phyloP scores from a whole-genome alignment of 2,888 invertebrate genomes.

The Metopia argyrocephala region DNA sequence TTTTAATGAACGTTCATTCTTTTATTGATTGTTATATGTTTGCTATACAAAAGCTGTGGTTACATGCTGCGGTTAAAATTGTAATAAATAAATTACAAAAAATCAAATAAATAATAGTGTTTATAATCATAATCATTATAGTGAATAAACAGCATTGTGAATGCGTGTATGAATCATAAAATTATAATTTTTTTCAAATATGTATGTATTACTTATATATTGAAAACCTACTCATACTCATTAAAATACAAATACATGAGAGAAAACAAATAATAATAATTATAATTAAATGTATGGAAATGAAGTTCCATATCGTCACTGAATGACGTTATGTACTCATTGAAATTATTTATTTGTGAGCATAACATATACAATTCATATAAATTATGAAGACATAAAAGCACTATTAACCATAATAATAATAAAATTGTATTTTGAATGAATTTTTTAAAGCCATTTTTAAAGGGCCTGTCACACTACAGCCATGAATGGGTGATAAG shows the following conservation, averaged over 20 bases:
- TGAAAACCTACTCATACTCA: neutral
- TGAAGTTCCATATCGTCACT: neutral
- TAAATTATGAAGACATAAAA: too few species aligned
- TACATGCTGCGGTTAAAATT: constrained; percentile 20
- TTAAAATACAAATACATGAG: neutral
- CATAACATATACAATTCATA: too few species aligned
- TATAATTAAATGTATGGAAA: neutral
- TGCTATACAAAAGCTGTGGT: constrained; percentile 19
- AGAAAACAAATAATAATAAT: neutral
- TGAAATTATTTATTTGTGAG: neutral
- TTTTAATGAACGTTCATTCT: constrained; percentile 26
- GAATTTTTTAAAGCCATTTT: too few species aligned
- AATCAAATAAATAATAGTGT: neutral
- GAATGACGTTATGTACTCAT: neutral
- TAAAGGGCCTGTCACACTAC: too few species aligned
- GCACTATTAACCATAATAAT: too few species aligned
- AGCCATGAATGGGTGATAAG: too few species aligned
- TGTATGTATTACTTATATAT: neutral
- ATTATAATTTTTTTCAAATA: too few species aligned
- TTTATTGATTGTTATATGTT: too few species aligned
- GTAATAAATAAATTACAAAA: too few species aligned
- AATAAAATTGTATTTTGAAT: too few species aligned
- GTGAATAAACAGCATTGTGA: too few species aligned
- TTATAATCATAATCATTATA: neutral
- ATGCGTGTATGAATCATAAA: too few species aligned